phyloP scores from a whole-genome alignment of 2,888 invertebrate genomes.

The Chrysodeixis includens region DNA sequence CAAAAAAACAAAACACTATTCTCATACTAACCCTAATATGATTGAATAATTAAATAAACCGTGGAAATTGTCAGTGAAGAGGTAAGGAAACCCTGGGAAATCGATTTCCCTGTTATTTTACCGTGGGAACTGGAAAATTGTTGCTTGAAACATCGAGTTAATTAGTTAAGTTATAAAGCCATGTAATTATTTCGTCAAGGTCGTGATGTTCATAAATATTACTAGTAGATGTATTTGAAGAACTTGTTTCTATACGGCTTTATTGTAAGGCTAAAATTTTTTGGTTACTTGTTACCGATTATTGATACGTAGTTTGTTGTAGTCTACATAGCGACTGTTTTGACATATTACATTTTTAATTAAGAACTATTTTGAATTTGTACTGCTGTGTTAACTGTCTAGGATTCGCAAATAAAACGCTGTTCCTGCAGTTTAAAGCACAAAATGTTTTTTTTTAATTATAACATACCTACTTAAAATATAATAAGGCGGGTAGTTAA shows the following conservation, averaged over 20 bases:
- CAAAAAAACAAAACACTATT: neutral
- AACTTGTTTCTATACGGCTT: slow-evolving; percentile 23
- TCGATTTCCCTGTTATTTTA: slow-evolving; percentile 37
- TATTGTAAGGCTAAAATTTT: too few species aligned
- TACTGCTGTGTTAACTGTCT: too few species aligned
- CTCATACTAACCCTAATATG: neutral
- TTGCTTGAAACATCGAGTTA: slow-evolving; percentile 37
- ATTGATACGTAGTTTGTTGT: too few species aligned
- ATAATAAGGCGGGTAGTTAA: too few species aligned
- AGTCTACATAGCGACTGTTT: too few species aligned
- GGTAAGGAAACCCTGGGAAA: slow-evolving; percentile 24
- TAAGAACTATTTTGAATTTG: too few species aligned
- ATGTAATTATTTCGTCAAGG: slow-evolving; percentile 41
- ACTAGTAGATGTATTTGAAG: slow-evolving; percentile 8
- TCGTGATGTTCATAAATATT: slow-evolving; percentile 32
- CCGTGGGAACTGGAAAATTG: slow-evolving; percentile 24
- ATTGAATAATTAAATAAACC: slow-evolving; percentile 8
- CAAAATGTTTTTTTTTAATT: too few species aligned
- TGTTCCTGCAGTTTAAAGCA: too few species aligned
- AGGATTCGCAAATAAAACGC: too few species aligned
- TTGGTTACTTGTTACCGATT: too few species aligned
- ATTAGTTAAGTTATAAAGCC: slow-evolving; percentile 39
- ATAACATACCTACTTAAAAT: too few species aligned
- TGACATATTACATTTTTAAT: too few species aligned
- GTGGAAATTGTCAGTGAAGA: neutral